Conservation (phyloP, 2,797 vertebrate species). For the Tauraco hartlaubi region DNA sequence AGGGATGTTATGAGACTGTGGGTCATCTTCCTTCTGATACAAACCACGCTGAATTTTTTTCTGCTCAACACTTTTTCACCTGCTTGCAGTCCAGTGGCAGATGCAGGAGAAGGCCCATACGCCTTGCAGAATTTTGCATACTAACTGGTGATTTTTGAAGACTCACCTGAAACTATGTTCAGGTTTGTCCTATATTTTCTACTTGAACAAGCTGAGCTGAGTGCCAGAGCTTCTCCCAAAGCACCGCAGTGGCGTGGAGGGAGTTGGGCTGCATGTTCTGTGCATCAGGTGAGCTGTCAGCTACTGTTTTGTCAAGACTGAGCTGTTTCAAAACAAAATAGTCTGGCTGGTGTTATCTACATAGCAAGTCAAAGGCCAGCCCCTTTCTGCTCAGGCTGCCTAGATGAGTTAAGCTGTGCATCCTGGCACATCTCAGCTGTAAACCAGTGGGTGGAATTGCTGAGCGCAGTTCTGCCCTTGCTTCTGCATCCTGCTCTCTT, state of each 20-base stretch:
- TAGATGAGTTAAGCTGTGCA: background rate
- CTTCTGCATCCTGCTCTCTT: background rate
- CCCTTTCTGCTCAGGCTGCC: background rate
- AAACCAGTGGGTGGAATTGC: background rate
- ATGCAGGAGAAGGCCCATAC: background rate
- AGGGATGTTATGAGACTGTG: background rate
- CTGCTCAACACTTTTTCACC: background rate
- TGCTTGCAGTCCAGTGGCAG: background rate
- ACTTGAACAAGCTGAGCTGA: background rate
- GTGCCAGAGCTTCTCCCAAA: background rate
- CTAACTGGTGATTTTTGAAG: background rate
- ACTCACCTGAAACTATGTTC: background rate
- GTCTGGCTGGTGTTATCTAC: background rate
- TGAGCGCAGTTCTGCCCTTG: background rate
- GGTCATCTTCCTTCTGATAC: background rate
- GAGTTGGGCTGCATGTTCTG: background rate
- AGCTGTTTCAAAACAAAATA: background rate
- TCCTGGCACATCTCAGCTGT: background rate
- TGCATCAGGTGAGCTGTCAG: background rate
- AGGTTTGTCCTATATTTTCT: background rate
- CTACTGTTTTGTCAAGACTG: background rate
- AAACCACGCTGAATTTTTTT: background rate
- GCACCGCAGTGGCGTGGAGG: background rate
- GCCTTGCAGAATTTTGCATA: background rate
- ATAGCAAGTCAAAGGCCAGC: background rate